Evolutionary conservation across 2,888 invertebrate genomes (phyloP).

Genomic region (Endomychus coccineus): DNA sequence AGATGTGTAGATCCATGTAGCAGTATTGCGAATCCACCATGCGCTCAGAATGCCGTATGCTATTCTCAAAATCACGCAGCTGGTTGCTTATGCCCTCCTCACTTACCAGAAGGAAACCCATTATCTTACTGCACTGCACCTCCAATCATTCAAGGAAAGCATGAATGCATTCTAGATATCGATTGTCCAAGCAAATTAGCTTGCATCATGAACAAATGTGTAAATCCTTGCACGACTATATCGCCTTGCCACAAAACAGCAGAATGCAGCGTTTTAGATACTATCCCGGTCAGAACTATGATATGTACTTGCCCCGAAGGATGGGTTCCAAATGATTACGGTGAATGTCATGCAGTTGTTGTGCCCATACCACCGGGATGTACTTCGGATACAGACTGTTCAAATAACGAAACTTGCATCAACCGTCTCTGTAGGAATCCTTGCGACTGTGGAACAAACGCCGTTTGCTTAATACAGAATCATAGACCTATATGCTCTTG

Average conservation of each 20-base stretch:
- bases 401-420: conserved; percentile 71
- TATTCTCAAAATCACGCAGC: conserved; percentile 73
- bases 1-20: conserved; percentile 76
- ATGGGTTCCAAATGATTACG: conserved; percentile 71
- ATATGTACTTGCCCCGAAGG: conserved; percentile 82
- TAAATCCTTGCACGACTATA: conserved; percentile 68
- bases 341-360: conserved; percentile 67
- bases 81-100: conserved; percentile 74
- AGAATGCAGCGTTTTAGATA: conserved; percentile 75
- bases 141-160: conserved; percentile 46
- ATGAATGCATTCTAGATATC: conserved; percentile 68
- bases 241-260: conserved; percentile 70
- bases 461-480: conserved; percentile 71
- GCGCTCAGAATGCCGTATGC: conserved; percentile 78
- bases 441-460: conserved; percentile 80
- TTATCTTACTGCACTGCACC: conserved; percentile 63
- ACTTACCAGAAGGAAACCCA: conserved; percentile 73
- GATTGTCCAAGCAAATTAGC: conserved; percentile 77
- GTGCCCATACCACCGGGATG: conserved; percentile 68
- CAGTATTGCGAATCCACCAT: conserved; percentile 57
- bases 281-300: conserved; percentile 79
- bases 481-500: conserved; percentile 86
- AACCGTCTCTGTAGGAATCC: conserved; percentile 81
- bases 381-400: conserved; percentile 70
- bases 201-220: conserved; percentile 70